Evolutionary conservation across 2,113 vertebrate species (phyloP).

Genomic region (Nibea coibor): DNA sequence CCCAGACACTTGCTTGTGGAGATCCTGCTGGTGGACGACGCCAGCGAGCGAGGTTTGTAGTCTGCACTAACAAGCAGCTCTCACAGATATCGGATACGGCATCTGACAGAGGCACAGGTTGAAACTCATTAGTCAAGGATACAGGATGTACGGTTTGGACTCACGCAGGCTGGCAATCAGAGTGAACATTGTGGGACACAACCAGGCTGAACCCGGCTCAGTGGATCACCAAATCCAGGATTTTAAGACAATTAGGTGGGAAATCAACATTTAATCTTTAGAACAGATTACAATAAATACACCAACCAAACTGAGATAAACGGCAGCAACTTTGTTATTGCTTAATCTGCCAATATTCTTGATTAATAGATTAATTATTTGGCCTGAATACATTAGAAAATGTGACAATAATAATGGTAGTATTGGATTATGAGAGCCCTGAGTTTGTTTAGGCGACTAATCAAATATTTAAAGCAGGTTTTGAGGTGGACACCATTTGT

Average conservation of each 20-base stretch:
- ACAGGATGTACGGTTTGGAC: not conserved
- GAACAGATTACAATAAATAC: not conserved
- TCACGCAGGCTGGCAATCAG: not conserved
- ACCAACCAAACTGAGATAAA: not conserved
- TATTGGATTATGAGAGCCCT: not conserved
- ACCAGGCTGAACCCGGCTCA: not conserved
- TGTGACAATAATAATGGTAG: not conserved
- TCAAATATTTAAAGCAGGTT: no score
- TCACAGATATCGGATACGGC: not conserved
- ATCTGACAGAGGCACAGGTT: not conserved
- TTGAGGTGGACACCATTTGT: no score
- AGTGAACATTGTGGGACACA: not conserved
- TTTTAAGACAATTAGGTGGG: no score
- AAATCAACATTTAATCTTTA: not conserved
- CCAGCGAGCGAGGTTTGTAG: slow-evolving; percentile 92
- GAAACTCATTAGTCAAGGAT: not conserved
- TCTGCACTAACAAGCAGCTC: not conserved
- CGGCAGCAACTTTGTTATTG: not conserved
- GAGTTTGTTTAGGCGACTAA: no score
- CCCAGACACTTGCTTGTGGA: slow-evolving; percentile 90
- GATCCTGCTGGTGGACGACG: slow-evolving; percentile 94
- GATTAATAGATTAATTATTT: not conserved
- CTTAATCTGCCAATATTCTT: not conserved
- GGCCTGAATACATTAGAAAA: not conserved
- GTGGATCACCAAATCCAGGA: no score